Evolutionary conservation across 2,113 vertebrate genomes (phyloP), one percentile per base, ranked within the genome.

Genomic region (Patagioenas fasciata): DNA sequence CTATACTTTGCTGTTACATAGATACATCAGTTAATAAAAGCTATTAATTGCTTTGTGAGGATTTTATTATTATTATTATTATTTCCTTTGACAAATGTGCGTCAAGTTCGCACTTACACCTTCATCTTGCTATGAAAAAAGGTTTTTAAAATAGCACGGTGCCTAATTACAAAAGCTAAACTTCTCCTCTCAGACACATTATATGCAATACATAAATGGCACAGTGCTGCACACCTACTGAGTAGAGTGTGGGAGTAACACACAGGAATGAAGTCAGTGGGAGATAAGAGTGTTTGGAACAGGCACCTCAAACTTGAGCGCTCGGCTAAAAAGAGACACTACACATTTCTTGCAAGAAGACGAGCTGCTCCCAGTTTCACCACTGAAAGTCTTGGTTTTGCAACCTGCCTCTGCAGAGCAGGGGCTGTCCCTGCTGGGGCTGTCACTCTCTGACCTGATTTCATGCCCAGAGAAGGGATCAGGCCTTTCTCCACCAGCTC

Each of bases 1-100:
- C 78, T 97, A 77, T 95, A 96, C 95, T 97, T 97, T 96, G 34
- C 88, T 93, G 36, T 88, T 97, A 87, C 93, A 90, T 48, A 85
- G 75, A 94, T 91, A 62, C 74, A 92, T 93, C 78, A 89, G 84
- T 78, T 97, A 97, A 90, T 94, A 97, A 96, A 94, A 93, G 69
- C 70, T 77, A 96, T 91, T 94, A 95, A 89, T 95, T 91, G 40
- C 91, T 91, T 92, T 89, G 47, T 87, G 74, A 95, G 44, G 40
- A 57, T 92, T 94, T 91, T 92, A 92, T 90, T 87, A 85, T 80
- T 60, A 87, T 96, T 97, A 90, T 96, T 97, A 90, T 93, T 96
- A 89, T 91, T 96, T 56, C 94, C 87, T 97, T 96, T 95, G 88
- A 94, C 64, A 97, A 97, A 93, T 44, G 29, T 74, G 87, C 80